These are phyloP conservation scores for Phymatocera aterrima DNA, from an alignment of 2,888 invertebrate species.

Conservation along the genomic window DNA sequence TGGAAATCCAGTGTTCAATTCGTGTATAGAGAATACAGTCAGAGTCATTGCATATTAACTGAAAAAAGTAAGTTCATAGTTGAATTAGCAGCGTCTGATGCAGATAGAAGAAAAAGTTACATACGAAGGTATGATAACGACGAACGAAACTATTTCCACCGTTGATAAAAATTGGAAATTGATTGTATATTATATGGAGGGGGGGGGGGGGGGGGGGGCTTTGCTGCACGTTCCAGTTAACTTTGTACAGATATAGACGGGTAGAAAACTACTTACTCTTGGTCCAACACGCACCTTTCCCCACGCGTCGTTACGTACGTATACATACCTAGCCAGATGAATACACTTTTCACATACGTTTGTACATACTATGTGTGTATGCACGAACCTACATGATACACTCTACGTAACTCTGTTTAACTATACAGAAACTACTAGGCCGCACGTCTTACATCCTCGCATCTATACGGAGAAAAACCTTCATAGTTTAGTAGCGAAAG, in stretches of 20 bases:
- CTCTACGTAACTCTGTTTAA: conserved; percentile 18
- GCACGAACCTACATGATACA: not conserved
- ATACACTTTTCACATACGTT: not conserved
- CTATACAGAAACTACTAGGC: conserved; percentile 17
- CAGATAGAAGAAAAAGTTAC: not conserved
- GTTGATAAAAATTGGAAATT: conserved; percentile 33
- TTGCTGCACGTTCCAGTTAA: conserved; percentile 38
- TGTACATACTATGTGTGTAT: not conserved
- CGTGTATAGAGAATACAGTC: not conserved
- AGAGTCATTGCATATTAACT: not conserved
- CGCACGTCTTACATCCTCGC: not conserved
- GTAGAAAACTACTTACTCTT: conserved; percentile 38
- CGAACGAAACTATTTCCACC: not conserved
- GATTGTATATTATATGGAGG: conserved; percentile 9
- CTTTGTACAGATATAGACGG: conserved; percentile 21
- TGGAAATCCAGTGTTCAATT: not conserved
- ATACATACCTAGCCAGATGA: not conserved
- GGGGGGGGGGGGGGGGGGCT: no score
- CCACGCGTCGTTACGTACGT: conserved; percentile 5
- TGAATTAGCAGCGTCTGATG: no score
- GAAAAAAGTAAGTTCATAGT: not conserved
- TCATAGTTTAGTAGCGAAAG: not conserved
- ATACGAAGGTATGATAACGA: not conserved
- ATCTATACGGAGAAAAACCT: not conserved
- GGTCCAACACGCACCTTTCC: conserved; percentile 37